Conservation (phyloP, 2,888 invertebrate genomes). For the Archips crataeganus region DNA sequence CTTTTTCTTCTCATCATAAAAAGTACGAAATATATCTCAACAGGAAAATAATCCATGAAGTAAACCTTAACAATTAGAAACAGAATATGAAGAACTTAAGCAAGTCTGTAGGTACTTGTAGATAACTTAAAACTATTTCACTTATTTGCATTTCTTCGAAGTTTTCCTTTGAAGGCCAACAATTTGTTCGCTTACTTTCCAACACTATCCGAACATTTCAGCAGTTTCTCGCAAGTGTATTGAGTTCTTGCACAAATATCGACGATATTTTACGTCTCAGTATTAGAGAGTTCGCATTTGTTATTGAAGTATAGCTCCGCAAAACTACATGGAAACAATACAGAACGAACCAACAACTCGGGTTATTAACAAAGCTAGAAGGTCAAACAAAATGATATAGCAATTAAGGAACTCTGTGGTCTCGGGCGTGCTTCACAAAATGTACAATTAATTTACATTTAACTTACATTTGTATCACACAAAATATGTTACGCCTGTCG, state of each 20-base stretch:
- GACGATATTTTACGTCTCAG: neutral
- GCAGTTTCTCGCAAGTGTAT: neutral
- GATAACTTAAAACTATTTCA: constrained; percentile 3
- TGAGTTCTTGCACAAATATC: constrained; percentile 4
- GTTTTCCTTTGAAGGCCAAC: constrained; percentile 20
- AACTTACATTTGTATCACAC: constrained; percentile 15
- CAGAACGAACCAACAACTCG: constrained; percentile 12
- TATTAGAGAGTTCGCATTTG: neutral
- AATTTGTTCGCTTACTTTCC: constrained; percentile 11
- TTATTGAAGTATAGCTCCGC: constrained; percentile 6
- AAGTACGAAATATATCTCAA: too few species aligned
- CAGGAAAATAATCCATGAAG: too few species aligned
- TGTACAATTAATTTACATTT: constrained; percentile 32
- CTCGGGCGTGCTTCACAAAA: constrained; percentile 15
- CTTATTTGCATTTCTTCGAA: constrained; percentile 20
- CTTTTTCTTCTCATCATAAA: too few species aligned
- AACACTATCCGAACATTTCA: constrained; percentile 5
- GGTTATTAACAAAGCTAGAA: constrained; percentile 26
- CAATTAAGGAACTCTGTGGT: constrained; percentile 33
- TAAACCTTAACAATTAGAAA: neutral
- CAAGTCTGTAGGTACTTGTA: neutral
- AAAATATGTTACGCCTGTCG: neutral
- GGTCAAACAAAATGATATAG: constrained; percentile 31
- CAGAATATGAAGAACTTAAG: neutral
- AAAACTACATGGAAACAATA: constrained; percentile 28